Evolutionary conservation across 1,140 invertebrate genomes (phyloP).

Genomic region (Drosophila miranda): DNA sequence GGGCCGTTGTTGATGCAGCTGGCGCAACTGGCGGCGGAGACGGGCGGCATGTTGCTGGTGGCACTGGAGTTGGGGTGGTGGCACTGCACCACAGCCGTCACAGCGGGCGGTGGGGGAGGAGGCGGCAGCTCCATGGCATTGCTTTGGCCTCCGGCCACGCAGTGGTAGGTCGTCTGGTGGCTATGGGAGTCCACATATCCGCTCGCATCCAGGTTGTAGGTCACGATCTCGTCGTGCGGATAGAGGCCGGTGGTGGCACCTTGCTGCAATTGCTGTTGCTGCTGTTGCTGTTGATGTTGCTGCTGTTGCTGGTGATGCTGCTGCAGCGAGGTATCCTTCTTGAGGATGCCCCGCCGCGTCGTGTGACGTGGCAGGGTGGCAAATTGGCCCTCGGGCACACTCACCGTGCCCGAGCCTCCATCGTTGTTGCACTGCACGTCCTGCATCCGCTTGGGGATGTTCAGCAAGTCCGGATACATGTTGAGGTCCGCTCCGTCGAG

Average conservation of each 20-base stretch:
- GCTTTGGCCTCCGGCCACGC: not conserved
- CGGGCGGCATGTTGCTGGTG: conserved; percentile 12
- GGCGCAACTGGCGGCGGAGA: conserved; percentile 68
- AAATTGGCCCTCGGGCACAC: conserved; percentile 79
- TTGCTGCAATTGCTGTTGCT: conserved; percentile 23
- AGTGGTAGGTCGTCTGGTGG: conserved; percentile 51
- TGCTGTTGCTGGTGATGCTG: conserved; percentile 54
- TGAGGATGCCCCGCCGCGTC: conserved; percentile 72
- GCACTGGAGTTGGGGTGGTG: conserved; percentile 59
- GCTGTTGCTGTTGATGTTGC: conserved; percentile 40
- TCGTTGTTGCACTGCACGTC: conserved; percentile 61
- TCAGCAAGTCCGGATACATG: conserved; percentile 90
- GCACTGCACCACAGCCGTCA: conserved; percentile 68
- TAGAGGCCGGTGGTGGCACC: conserved; percentile 56
- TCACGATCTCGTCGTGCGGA: conserved; percentile 79
- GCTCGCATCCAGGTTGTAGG: conserved; percentile 78
- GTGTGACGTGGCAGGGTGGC: conserved; percentile 85
- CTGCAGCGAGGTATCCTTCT: conserved; percentile 72
- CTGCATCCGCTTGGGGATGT: conserved; percentile 86
- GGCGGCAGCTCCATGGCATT: conserved; percentile 64
- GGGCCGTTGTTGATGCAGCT: conserved; percentile 82
- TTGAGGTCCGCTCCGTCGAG: conserved; percentile 83
- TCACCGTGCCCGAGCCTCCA: conserved; percentile 61
- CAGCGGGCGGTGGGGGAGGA: conserved; percentile 72
- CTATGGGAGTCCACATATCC: conserved; percentile 39